Base-by-base conservation (phyloP, 64 coral and sea anemone species). In the Porites australiensis region DNA sequence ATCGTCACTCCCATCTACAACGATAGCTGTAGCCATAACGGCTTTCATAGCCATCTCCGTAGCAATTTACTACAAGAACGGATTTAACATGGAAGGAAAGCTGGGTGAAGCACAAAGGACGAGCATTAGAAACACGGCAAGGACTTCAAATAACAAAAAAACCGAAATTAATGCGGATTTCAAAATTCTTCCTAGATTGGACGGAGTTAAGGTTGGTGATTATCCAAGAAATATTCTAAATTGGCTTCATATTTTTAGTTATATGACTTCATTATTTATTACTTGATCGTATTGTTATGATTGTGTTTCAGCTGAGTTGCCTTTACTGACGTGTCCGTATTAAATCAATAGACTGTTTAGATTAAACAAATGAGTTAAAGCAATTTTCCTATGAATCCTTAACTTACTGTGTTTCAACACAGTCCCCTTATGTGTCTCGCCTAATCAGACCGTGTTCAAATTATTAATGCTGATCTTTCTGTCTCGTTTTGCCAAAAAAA, bases 151-250 rank as follows among this genome's bases (percentile, higher is more conserved):
- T 18, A 18, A 57, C 86, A 88, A 45, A 21, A 2, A 23, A 64
- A 19, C 20, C 58, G 86, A 88, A 4, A 10, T 44, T 0, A 73
- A 76, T 13, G 20, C 58, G 13, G 49, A 97, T 82, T 97, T 91
- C 66, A 88, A 82, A 65, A 27, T 91, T 61, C 55, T 97, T 50
- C 95, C 95, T 72, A 79, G 95, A 58, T 88, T 93, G 46, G 69
- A 94, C 65, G 92, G 92, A 43, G 76, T 97, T 3, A 97, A 97
- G 92, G 95, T 97, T 55, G 52, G 92, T 73, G 13, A 19, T 19
- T 14, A 54, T 64, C 2, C 44, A 47, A 82, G 15, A 37, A 23
- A 46, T 9, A 0, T 13, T 54, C 12, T 0, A 61, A 82, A 15
- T 11, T 13, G 8, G 19, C 5, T 49, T 2, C 6, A 19, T n/a